Base-by-base conservation (phyloP, 1,140 invertebrate genomes). In the Asobara japonica region DNA sequence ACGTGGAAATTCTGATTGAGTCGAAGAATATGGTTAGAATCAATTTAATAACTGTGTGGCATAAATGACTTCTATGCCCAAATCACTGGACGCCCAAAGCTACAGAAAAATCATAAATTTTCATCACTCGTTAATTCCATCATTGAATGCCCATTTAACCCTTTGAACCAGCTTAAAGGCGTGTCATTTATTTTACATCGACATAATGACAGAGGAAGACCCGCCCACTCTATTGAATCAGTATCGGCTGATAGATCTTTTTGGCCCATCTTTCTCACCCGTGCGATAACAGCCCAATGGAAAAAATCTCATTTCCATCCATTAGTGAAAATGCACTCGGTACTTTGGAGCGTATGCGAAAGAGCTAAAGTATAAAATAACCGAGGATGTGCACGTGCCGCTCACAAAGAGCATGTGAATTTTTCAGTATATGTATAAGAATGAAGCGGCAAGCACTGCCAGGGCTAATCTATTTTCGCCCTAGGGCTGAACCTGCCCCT, bases 401-500 rank as follows among this genome's bases (percentile, higher is more conserved):
- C 62, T 20, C 48, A 73, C 76, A 78, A 76, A 78, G 75, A 74
- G 73, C 76, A 25, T 56, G 20, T 60, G 22, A 36, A 36, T 76
- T 79, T 77, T 75, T 75, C 33, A 75, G 62, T 36, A 74, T 73
- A 76, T 79, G 61, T 45, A 76, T 79, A 84, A 84, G 80, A 83
- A 82, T 82, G 22, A 33, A 62, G 71, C 22, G 73, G 72, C 78
- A 72, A 66, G 56, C 75, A 72, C 71, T 77, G 69, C 70, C 71
- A 80, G 74, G 79, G 78, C 77, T 85, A 86, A 85, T 86, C 83
- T 79, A 79, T 79, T 74, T 83, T 29, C 76, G 80, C 80, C 72
- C 69, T 75, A 74, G 73, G 81, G 78, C 74, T 70, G 74, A 77
- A 79, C 77, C 73, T 85, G 84, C 76, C 71, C 74, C 75, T 83